Conservation (phyloP, 2,113 vertebrate species). For the Sander vitreus region DNA sequence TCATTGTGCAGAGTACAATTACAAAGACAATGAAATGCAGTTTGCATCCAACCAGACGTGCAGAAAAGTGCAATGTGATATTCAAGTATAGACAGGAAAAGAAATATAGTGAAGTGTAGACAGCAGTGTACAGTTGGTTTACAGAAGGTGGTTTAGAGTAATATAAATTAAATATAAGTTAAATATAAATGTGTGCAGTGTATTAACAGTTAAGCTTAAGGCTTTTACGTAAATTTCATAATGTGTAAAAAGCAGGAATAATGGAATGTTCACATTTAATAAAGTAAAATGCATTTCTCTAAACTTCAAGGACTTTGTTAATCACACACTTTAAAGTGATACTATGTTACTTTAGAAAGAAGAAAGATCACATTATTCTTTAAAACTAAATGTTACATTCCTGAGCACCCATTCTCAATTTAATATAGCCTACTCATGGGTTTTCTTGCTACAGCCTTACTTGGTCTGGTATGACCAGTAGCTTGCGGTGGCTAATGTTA, state of each 20-base stretch:
- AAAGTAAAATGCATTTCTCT: background rate
- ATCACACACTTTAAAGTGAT: background rate
- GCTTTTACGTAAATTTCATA: background rate
- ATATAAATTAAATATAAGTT: too few species aligned
- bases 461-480: background rate
- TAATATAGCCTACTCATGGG: background rate
- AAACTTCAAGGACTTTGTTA: background rate
- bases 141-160: too few species aligned
- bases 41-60: too few species aligned
- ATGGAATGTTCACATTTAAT: background rate
- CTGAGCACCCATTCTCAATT: background rate
- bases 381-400: background rate
- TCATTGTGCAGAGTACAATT: too few species aligned
- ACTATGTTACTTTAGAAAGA: background rate
- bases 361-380: background rate
- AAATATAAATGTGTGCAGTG: too few species aligned
- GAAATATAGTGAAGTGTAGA: too few species aligned
- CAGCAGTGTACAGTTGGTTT: too few species aligned
- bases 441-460: background rate
- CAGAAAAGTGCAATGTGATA: too few species aligned
- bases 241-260: background rate
- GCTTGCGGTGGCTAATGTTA: background rate
- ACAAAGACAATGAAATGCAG: too few species aligned
- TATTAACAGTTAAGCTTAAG: background rate
- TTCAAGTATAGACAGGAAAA: too few species aligned